Evolutionary conservation across 2,113 vertebrate species (phyloP), one percentile per base, ranked within the genome.

Genomic region (Nyctibius bracteatus): DNA sequence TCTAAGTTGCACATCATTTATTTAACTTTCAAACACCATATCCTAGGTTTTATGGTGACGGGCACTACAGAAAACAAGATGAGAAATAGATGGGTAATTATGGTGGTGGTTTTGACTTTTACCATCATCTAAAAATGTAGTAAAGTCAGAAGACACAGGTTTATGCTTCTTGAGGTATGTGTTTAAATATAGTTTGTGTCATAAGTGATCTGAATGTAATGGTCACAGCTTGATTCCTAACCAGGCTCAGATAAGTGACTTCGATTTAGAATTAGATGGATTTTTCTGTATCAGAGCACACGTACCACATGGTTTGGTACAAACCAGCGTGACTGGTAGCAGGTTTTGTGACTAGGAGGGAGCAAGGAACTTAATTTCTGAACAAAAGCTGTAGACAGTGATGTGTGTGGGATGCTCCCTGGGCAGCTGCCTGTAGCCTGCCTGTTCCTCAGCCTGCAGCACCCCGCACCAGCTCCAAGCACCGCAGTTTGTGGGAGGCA

Each of bases 61-160:
- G 91, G 78, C 95, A 95, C 94, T 94, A 92, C 81, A 87, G 94
- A 94, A 96, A 97, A 92, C 92, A 88, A n/a, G 18, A 93, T 91
- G 91, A 89, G 94, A 96, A 94, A 82, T 94, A 95, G 88, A 96
- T 81, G 91, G 96, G 92, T 96, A 96, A 97, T 96, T 97, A 96
- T 4, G n/a, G 88, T 62, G 73, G 61, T 70, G 58, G 70, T 91
- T 95, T 89, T 95, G 96, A 96, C 95, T 96, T 94, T 68, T 87
- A 92, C 88, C 52, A 91, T 93, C 82, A 92, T 86, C 86, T 86
- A 57, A 75, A 92, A 89, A 65, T 81, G 58, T 39, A 79, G 77
- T 21, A 52, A 81, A 96, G 70, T 89, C 70, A 82, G 86, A 87
- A 92, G 95, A 95, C 68, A 90, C 27, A 52, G 88, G 52, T 92